A percentile compares a stretch with the other conserved stretches of the same genome.
Evolutionary conservation across 2,797 vertebrate species (phyloP).

Genomic region (Karalla daura): DNA sequence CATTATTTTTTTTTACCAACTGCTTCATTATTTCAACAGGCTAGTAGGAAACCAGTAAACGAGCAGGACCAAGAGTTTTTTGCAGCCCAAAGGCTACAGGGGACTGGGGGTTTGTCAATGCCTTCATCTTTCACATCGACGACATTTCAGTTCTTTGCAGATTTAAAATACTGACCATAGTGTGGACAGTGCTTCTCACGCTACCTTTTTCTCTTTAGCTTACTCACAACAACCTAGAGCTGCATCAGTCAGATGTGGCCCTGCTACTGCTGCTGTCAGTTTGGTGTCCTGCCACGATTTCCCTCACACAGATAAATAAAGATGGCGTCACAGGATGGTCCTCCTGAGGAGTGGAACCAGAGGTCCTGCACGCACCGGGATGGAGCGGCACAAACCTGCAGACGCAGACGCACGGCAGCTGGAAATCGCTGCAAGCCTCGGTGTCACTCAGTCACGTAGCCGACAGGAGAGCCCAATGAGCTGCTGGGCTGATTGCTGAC

Average conservation of each 20-base stretch:
- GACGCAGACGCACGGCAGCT: background rate
- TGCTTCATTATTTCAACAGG: no score
- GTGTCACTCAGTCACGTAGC: conserved; percentile 15
- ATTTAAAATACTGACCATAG: background rate
- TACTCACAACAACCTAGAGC: background rate
- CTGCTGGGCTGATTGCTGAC: conserved; percentile 56
- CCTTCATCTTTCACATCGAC: no score
- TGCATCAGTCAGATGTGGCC: background rate
- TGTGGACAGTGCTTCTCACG: background rate
- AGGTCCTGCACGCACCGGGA: background rate
- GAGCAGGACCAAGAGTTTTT: no score
- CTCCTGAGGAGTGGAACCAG: background rate
- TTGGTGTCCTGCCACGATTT: background rate
- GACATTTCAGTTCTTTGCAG: no score
- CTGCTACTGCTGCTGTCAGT: background rate
- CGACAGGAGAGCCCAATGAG: conserved; percentile 29
- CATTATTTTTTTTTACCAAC: no score
- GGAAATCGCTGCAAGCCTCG: conserved; percentile 26
- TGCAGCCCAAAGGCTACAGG: no score
- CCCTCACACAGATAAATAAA: background rate
- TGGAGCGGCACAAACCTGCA: conserved; percentile 7
- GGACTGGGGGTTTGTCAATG: no score
- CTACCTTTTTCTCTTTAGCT: background rate
- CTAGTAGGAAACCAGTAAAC: no score
- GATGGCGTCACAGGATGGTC: background rate